Conservation (phyloP, 1,140 invertebrate species). For the Chionoecetes opilio region DNA sequence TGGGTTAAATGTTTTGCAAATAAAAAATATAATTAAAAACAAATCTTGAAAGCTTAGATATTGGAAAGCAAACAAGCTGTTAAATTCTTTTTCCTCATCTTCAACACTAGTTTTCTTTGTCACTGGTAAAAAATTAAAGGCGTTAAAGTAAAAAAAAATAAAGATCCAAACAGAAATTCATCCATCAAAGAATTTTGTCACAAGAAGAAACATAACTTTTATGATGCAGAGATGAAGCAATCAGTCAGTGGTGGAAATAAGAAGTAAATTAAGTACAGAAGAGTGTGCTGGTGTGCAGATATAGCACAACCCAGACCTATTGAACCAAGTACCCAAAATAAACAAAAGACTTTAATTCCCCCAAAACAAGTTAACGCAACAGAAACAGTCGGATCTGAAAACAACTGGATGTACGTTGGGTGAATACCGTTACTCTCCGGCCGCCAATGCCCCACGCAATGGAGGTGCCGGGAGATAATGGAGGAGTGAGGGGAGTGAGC, state of each 20-base stretch:
- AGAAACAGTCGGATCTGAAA: conserved; percentile 65
- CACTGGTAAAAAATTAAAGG: too few species aligned
- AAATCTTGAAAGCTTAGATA: neutral
- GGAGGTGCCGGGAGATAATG: conserved; percentile 50
- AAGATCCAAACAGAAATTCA: too few species aligned
- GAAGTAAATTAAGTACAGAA: conserved; percentile 68
- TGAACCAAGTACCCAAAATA: conserved; percentile 72
- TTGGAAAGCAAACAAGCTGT: neutral
- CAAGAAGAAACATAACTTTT: neutral
- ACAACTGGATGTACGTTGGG: conserved; percentile 65
- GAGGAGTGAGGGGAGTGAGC: conserved; percentile 69
- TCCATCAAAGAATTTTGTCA: neutral
- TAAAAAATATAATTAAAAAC: conserved; percentile 2
- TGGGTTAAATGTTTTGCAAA: neutral
- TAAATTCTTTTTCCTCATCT: neutral
- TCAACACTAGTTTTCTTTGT: neutral
- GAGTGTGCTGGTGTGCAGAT: conserved; percentile 38
- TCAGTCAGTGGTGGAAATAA: conserved; percentile 47
- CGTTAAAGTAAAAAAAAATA: too few species aligned
- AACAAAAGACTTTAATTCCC: conserved; percentile 50
- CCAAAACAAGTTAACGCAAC: conserved; percentile 65
- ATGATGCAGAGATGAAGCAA: conserved; percentile 28
- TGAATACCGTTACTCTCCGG: conserved; percentile 60
- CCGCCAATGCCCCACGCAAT: conserved; percentile 55
- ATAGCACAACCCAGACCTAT: conserved; percentile 40